Evolutionary conservation across 2,113 vertebrate species (phyloP), one percentile per base, ranked within the genome.

Genomic region (Tringa solitaria): DNA sequence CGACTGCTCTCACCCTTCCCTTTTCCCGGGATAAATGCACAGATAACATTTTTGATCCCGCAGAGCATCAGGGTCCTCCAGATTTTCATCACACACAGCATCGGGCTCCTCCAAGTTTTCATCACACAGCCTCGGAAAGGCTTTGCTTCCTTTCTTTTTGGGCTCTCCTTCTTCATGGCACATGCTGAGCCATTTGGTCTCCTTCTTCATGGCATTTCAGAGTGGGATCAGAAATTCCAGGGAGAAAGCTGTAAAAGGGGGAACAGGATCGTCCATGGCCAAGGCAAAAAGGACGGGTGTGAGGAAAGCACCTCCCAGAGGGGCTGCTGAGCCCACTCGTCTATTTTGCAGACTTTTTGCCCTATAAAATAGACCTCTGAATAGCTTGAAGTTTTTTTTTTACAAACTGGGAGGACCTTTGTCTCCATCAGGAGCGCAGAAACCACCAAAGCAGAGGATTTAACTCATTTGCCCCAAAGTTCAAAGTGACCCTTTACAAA

Each of bases 41-140:
- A 3, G 23, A 1, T 20, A 28, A 24, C 0, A 0, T 2, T 0
- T 48, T 37, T 14, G 46, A 32, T 75, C 46, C 81, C 1, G 0
- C 14, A 4, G n/a, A 17, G 51, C 26, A 2, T n/a, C 1, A 0
- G n/a, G 60, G 3, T 68, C n/a, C 72, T 64, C 39, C 3, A 0
- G 8, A 14, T 6, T 72, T 27, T 12, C 39, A 16, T 9, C 56
- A 14, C 59, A 1, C 27, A 28, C 27, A 11, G 56, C 24, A 2
- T 22, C 1, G 0, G 28, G 64, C 2, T 67, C 39, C 70, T 67
- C 43, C 4, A 0, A 6, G 14, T 7, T 70, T 26, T 12, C 41
- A 13, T 7, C 48, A 16, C 50, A 1, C 32, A n/a, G 35, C 28
- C 60, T 32, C 0, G 0, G 56, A 46, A 72, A n/a, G 37, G 22